Percentiles rank a stretch among this genome's conserved stretches.
Evolutionary conservation across 2,888 invertebrate species (phyloP).

Genomic region (Troglohyphantes excavatus): DNA sequence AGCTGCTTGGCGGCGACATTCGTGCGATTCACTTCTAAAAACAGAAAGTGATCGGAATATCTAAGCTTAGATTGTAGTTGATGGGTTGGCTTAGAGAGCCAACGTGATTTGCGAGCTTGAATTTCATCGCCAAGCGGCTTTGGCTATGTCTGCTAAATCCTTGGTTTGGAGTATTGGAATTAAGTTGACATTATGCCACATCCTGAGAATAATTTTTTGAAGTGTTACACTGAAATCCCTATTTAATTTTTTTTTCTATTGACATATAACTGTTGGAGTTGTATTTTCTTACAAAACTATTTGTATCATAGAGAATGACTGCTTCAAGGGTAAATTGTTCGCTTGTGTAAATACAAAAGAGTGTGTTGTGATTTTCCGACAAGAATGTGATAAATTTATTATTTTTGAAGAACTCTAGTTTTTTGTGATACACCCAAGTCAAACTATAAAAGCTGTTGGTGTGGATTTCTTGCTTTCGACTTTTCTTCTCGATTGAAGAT

Average conservation of each 20-base stretch:
- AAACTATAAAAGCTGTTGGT: background rate
- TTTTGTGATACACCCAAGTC: slow-evolving; percentile 49
- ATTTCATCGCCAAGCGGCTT: too few relatives aligned
- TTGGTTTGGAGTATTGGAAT: too few relatives aligned
- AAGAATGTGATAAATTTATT: slow-evolving; percentile 53
- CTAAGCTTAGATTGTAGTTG: too few relatives aligned
- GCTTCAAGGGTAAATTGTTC: background rate
- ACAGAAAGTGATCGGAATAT: too few relatives aligned
- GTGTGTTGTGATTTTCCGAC: slow-evolving; percentile 1
- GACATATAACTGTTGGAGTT: slow-evolving; percentile 23
- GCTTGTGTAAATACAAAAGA: slow-evolving; percentile 38
- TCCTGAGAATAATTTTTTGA: too few relatives aligned
- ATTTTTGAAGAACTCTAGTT: slow-evolving; percentile 30
- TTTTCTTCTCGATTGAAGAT: too few relatives aligned
- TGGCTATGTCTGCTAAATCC: too few relatives aligned
- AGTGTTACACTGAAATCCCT: background rate
- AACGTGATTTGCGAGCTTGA: too few relatives aligned
- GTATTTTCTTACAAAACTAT: slow-evolving; percentile 51
- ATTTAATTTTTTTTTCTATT: slow-evolving; percentile 15
- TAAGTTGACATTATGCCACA: too few relatives aligned
- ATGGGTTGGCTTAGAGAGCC: too few relatives aligned
- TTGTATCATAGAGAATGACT: slow-evolving; percentile 22
- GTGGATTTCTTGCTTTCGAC: background rate
- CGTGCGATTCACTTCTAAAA: too few relatives aligned
- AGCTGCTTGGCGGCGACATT: too few relatives aligned